Evolutionary conservation across 2,797 vertebrate species (phyloP), one percentile per base, ranked within the genome.

Genomic region (Eremophila alpestris): DNA sequence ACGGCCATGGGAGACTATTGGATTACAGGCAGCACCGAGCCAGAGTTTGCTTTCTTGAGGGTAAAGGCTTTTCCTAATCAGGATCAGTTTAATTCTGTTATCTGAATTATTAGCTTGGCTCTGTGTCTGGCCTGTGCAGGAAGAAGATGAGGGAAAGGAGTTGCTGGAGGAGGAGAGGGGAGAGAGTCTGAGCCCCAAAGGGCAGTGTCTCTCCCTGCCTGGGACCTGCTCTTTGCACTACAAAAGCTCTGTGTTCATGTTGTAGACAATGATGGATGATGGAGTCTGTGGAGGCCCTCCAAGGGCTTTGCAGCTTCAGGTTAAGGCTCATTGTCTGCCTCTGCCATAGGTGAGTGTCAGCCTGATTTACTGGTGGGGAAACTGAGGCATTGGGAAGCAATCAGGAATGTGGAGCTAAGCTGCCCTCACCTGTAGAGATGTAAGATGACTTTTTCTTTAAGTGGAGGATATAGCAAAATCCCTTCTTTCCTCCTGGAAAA

Each of bases 71-170:
- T 95, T 94, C 81, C 94, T 96, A 96, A 96, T 96, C 96, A 97
- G 87, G 80, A 96, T 95, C 90, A 80, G 73, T 95, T 96, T 97
- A 96, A 96, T 97, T 96, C 96, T 94, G 93, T 91, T 91, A 95
- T 94, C 96, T 88, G 88, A 79, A 92, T 97, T 95, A 96, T 95
- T 95, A 95, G 48, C 60, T 92, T 96, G 93, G 77, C 93, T 94
- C 90, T 8, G 27, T 62, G 80, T 95, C 90, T 89, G 94, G 70
- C 70, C 68, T 67, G 56, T 49, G 82, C 68, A 93, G 84, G 95
- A 95, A 89, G 69, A 86, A 64, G 80, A 23, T 17, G 74, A 80
- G 73, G 78, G 64, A 54, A 89, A 71, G 76, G 63, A 91, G 36
- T 36, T 88, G 64, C 82, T 81, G 56, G 36, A 67, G 69, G 45